Percentiles rank a stretch among this genome's conserved stretches.
Conservation (phyloP, 2,113 vertebrate genomes). For the Gallinago undulata region DNA sequence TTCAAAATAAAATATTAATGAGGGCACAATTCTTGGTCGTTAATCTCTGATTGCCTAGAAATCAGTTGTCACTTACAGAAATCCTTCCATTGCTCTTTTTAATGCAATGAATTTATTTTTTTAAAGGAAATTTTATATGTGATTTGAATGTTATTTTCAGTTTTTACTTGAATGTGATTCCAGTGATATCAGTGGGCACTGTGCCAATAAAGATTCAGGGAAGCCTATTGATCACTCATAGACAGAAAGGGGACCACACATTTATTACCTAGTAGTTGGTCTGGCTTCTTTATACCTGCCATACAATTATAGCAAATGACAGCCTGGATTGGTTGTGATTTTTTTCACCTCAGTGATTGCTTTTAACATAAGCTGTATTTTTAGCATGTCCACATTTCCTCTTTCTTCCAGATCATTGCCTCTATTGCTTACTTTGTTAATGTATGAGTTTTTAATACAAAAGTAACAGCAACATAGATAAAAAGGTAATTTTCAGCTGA, state of each 20-base stretch:
- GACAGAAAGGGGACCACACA: not conserved
- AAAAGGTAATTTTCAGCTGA: not conserved
- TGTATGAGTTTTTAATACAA: not conserved
- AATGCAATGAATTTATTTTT: not conserved
- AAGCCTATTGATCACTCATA: not conserved
- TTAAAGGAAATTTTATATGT: not conserved
- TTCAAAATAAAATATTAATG: not conserved
- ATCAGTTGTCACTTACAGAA: not conserved
- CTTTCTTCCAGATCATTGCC: not conserved
- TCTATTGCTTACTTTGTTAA: not conserved
- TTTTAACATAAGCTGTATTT: not conserved
- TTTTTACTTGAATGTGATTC: not conserved
- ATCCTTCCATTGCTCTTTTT: not conserved
- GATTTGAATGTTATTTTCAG: not conserved
- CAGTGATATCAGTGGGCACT: not conserved
- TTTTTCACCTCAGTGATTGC: not conserved
- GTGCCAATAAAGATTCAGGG: not conserved
- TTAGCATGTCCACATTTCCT: not conserved
- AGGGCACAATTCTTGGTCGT: not conserved
- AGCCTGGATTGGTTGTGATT: not conserved
- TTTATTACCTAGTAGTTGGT: not conserved
- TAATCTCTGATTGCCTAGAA: not conserved
- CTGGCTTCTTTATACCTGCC: not conserved
- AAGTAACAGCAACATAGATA: not conserved
- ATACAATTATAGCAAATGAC: not conserved